A percentile compares a stretch with the other conserved stretches of the same genome.
Conservation (phyloP, 2,113 vertebrate genomes). For the Mobula birostris region DNA sequence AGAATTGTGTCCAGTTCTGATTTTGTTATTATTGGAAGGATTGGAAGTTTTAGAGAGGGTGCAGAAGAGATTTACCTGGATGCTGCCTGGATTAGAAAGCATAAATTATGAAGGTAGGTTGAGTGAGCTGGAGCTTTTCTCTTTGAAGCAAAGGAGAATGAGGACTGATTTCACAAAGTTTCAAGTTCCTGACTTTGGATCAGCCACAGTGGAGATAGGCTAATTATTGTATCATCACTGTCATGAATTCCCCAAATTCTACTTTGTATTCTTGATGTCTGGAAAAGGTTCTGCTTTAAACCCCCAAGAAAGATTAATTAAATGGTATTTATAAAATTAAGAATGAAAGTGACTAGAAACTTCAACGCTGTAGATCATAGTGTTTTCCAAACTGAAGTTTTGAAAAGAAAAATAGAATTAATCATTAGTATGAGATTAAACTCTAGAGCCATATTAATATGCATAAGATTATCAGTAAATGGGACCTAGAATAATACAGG, state of each 20-base stretch:
- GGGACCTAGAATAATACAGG: not conserved
- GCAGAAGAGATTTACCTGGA: too few species aligned
- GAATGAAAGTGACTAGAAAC: not conserved
- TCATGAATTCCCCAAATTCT: not conserved
- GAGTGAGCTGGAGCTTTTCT: too few species aligned
- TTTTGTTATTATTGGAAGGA: too few species aligned
- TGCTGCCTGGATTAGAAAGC: too few species aligned
- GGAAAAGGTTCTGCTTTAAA: not conserved
- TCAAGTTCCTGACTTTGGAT: too few species aligned
- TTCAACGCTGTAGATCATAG: not conserved
- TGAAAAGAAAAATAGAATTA: not conserved
- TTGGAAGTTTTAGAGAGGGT: too few species aligned
- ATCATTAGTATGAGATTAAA: not conserved
- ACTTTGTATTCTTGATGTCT: not conserved
- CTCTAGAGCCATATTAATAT: constrained; percentile 10
- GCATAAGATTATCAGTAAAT: not conserved
- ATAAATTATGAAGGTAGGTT: too few species aligned
- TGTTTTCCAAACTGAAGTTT: not conserved
- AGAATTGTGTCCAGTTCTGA: too few species aligned
- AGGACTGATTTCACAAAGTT: too few species aligned
- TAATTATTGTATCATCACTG: not conserved
- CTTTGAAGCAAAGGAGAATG: too few species aligned
- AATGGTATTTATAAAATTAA: not conserved
- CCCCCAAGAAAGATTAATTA: not conserved
- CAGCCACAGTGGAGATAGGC: too few species aligned